A percentile compares a stretch with the other conserved stretches of the same genome.
Conservation (phyloP, 2,797 vertebrate genomes). For the Miichthys miiuy region DNA sequence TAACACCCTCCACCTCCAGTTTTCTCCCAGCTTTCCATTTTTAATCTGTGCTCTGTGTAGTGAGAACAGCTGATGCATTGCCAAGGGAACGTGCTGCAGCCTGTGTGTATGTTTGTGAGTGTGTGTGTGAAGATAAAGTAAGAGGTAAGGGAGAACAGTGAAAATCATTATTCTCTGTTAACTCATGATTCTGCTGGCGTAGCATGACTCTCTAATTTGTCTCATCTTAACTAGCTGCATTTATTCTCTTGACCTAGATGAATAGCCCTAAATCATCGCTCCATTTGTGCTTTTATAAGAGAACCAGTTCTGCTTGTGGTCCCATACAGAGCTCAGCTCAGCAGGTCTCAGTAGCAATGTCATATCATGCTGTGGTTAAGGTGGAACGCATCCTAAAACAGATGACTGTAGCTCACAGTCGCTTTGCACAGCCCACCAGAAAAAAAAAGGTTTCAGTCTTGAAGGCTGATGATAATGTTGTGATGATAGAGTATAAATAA, state of each 20-base stretch:
- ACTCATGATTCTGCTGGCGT: conserved; percentile 52
- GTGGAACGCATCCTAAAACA: conserved; percentile 36
- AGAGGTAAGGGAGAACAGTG: conserved; percentile 43
- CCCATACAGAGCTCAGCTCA: conserved; percentile 48
- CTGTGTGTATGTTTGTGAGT: conserved; percentile 41
- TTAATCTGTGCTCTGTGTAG: conserved; percentile 41
- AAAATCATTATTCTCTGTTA: conserved; percentile 60
- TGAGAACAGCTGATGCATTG: conserved; percentile 62
- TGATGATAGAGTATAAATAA: background rate
- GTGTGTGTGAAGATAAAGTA: conserved; percentile 44
- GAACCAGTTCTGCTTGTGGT: conserved; percentile 54
- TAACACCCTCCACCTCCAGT: conserved; percentile 26
- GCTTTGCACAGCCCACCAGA: background rate
- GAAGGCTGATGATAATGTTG: background rate
- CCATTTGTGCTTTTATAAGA: conserved; percentile 61
- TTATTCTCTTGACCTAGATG: conserved; percentile 74
- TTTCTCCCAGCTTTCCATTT: conserved; percentile 50
- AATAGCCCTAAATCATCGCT: conserved; percentile 67
- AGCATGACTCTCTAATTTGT: conserved; percentile 62
- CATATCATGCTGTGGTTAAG: conserved; percentile 42
- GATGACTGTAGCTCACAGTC: background rate
- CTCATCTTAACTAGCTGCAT: conserved; percentile 63
- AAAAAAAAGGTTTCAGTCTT: background rate
- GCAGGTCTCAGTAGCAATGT: conserved; percentile 32
- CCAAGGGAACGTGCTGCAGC: conserved; percentile 37